Conservation (phyloP, 2,888 invertebrate species). For the Acanthosepion lycidas region DNA sequence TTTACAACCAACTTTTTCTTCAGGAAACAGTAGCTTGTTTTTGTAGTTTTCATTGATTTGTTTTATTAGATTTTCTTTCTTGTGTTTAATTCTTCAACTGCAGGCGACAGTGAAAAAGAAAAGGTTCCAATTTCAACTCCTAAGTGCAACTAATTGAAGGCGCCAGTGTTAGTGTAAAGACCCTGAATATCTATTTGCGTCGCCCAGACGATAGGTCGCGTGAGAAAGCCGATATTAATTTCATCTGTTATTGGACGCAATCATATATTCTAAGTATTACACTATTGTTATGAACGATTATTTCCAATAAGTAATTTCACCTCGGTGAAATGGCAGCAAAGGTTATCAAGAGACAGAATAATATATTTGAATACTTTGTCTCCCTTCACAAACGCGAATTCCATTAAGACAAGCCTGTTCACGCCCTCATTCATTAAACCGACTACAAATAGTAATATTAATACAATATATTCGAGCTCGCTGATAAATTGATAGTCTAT, state of each 20-base stretch:
- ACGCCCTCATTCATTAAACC: not conserved
- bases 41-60: too few species aligned
- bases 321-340: not conserved
- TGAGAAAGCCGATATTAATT: too few species aligned
- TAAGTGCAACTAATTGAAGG: too few species aligned
- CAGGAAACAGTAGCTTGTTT: too few species aligned
- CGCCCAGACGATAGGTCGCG: too few species aligned
- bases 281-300: not conserved
- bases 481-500: not conserved
- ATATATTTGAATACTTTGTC: not conserved
- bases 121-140: too few species aligned
- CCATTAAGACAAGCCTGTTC: not conserved
- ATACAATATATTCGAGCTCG: not conserved
- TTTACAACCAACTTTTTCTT: too few species aligned
- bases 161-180: too few species aligned
- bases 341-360: not conserved
- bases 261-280: not conserved
- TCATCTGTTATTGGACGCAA: not conserved
- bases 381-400: not conserved
- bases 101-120: too few species aligned
- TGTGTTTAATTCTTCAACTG: too few species aligned
- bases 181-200: too few species aligned
- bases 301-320: not conserved
- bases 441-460: not conserved
- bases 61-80: too few species aligned